phyloP scores from a whole-genome alignment of 1,140 invertebrate genomes.

The Marisa cornuarietis region DNA sequence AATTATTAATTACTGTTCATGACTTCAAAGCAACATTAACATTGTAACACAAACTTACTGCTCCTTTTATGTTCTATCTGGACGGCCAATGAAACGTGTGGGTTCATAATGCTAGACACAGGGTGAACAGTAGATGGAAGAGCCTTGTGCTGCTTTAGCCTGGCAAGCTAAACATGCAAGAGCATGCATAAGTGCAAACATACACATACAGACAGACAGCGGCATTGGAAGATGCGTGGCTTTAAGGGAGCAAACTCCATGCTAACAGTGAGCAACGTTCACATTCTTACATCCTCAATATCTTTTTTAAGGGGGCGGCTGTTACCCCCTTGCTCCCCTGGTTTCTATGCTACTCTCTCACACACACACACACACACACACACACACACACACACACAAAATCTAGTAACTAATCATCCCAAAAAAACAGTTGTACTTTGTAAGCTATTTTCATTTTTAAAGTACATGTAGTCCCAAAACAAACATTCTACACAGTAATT shows the following conservation, averaged over 20 bases:
- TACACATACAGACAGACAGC: not conserved
- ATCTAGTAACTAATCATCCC: no score
- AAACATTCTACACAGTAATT: no score
- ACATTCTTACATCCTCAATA: no score
- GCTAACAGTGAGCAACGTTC: not conserved
- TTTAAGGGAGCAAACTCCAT: not conserved
- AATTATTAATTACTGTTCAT: no score
- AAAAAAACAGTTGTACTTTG: no score
- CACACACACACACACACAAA: no score
- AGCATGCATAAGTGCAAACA: not conserved
- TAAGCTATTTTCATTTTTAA: no score
- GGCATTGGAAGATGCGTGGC: not conserved
- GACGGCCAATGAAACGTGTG: conserved; percentile 30
- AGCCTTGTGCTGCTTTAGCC: not conserved
- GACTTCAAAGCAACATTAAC: no score
- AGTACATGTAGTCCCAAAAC: no score
- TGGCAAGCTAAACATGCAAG: not conserved
- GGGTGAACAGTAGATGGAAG: conserved; percentile 36
- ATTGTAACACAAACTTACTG: not conserved
- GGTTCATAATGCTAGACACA: conserved; percentile 50
- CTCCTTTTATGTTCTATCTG: conserved; percentile 1
- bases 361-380: conserved; percentile 1
- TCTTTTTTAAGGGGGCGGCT: no score
- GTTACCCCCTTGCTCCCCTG: no score
- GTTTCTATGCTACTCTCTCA: no score